These are phyloP conservation scores for Drosophila bocki DNA, from an alignment of 1,140 invertebrate genomes.

Conservation along the genomic window DNA sequence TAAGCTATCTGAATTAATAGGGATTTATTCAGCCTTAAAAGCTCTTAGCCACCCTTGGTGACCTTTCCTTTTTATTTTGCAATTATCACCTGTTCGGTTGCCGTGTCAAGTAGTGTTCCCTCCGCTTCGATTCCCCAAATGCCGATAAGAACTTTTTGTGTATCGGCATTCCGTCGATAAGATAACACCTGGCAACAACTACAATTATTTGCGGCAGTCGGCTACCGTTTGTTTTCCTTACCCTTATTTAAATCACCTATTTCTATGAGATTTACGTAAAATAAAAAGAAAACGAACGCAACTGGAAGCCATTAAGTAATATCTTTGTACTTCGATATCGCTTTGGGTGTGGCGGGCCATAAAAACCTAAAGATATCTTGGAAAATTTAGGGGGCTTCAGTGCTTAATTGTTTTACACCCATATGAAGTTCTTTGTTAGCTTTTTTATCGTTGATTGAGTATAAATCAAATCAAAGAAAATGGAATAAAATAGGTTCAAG, in stretches of 20 bases:
- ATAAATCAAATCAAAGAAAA: not conserved
- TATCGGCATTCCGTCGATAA: slow-evolving; percentile 72
- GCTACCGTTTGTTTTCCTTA: slow-evolving; percentile 45
- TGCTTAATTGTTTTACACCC: slow-evolving; percentile 30
- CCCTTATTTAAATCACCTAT: slow-evolving; percentile 51
- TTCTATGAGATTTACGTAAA: not conserved
- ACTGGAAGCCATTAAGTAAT: slow-evolving; percentile 18
- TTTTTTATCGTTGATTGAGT: slow-evolving; percentile 14
- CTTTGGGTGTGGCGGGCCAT: slow-evolving; percentile 27
- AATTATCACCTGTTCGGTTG: slow-evolving; percentile 59
- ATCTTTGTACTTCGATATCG: slow-evolving; percentile 7
- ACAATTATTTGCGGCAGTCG: slow-evolving; percentile 44
- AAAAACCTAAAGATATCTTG: slow-evolving; percentile 9
- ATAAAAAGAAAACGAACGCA: not conserved
- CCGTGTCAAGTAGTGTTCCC: slow-evolving; percentile 42
- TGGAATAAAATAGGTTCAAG: not conserved
- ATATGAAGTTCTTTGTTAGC: slow-evolving; percentile 14
- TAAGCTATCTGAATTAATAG: not conserved
- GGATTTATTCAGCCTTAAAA: not conserved
- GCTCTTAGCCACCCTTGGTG: not conserved
- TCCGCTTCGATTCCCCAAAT: slow-evolving; percentile 39
- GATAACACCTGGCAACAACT: slow-evolving; percentile 49
- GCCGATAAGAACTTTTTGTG: slow-evolving; percentile 57
- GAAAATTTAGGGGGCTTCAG: slow-evolving; percentile 2
- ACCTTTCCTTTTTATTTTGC: slow-evolving; percentile 32